Base-by-base conservation (phyloP, 1,140 invertebrate species). In the Zaprionus nigranus region DNA sequence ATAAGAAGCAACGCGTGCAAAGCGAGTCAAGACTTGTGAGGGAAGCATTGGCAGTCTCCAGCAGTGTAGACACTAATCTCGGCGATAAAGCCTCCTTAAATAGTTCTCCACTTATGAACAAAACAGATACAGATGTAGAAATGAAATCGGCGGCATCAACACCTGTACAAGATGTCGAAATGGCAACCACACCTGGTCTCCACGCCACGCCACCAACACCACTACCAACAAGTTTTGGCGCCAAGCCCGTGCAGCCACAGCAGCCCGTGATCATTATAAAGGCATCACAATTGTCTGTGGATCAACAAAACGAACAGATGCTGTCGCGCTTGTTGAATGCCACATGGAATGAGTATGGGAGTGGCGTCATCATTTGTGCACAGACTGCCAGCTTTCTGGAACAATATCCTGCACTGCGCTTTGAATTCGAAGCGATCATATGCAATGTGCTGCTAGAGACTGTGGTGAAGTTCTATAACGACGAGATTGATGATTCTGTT, bases 381-480 rank as follows among this genome's bases (percentile, higher is more conserved):
- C 93, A 95, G 57, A 94, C 94, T 26, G 93, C 94, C 5, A 93
- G 93, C 51, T 92, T 92, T 36, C 57, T 94, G 28, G 91, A 92
- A 34, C 78, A 82, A 22, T 82, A 84, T 76, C 83, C 86, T 2
- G 76, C 75, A 30, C 79, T 80, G 22, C 66, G 92, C 51, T 79
- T 87, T 46, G 83, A 94, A 84, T 92, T 93, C 36, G 82, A 93
- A 24, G 83, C 83, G 49, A 91, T 90, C 93, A 95, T 92, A 67
- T 95, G 62, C 82, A 94, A 95, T 79, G 94, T 94, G 40, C 75
- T 96, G 15, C 95, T 96, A 93, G 96, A 96, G 83, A 93, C 95
- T 2, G 74, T 95, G 2, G 83, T 92, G 2, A 94, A 94, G 88
- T 94, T 95, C 28, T 92, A 93, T 40, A 92, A 92, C 43, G 94